Percentiles rank a stretch among this genome's conserved stretches.
phyloP scores from a whole-genome alignment of 2,113 vertebrate genomes.

The Tragelaphus strepsiceros region DNA sequence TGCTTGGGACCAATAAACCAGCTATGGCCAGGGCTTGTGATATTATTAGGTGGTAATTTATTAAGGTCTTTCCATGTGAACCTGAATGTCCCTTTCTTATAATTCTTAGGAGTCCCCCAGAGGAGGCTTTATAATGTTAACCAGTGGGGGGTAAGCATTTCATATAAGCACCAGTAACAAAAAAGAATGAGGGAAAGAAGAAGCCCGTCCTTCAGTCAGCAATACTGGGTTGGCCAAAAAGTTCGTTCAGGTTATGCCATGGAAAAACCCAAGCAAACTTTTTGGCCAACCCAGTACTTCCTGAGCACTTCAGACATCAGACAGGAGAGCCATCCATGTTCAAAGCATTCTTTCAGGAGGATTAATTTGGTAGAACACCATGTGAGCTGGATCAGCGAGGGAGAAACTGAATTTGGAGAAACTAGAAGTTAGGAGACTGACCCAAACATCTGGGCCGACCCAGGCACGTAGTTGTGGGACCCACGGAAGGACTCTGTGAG shows the following conservation, averaged over 20 bases:
- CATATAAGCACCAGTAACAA: not conserved
- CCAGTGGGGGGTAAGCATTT: not conserved
- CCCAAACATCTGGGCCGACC: not conserved
- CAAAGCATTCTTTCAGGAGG: not conserved
- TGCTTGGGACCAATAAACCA: not conserved
- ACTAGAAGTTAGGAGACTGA: not conserved
- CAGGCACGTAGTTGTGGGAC: not conserved
- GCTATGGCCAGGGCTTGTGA: not conserved
- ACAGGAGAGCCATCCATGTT: not conserved
- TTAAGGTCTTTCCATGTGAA: not conserved
- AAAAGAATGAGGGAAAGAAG: not conserved
- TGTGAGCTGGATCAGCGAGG: not conserved
- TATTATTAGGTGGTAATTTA: not conserved
- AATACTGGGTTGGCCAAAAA: not conserved
- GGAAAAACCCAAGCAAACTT: not conserved
- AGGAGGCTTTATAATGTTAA: not conserved
- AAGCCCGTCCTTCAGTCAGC: not conserved
- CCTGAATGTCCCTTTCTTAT: not conserved
- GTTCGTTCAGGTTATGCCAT: rapidly evolving
- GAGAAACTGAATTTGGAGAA: not conserved
- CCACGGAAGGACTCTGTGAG: not conserved
- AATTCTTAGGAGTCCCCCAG: not conserved
- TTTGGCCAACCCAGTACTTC: not conserved
- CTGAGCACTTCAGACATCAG: not conserved
- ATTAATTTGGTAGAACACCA: not conserved